Evolutionary conservation across 2,113 vertebrate genomes (phyloP).

Genomic region (Penelope pileata): DNA sequence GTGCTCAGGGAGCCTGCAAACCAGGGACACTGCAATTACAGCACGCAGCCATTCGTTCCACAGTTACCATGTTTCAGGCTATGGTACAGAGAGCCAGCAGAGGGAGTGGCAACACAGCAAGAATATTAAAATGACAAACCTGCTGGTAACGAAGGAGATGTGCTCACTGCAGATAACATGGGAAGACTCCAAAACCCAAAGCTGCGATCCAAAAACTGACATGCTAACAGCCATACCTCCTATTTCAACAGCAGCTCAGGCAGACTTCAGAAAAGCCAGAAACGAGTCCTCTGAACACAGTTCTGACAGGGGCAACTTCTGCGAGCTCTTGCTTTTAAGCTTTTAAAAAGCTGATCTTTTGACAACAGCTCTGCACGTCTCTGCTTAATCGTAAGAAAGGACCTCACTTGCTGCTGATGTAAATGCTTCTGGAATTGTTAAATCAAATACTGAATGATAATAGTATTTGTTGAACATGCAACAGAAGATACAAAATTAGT

Average conservation of each 20-base stretch:
- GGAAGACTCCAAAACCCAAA: not conserved
- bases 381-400: not conserved
- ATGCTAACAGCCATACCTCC: not conserved
- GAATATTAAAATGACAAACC: not conserved
- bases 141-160: rapidly evolving
- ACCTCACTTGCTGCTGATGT: not conserved
- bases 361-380: not conserved
- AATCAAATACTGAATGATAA: not conserved
- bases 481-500: not conserved
- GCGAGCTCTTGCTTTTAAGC: not conserved
- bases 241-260: not conserved
- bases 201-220: rapidly evolving
- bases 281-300: not conserved
- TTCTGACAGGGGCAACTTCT: not conserved
- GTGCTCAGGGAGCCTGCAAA: not conserved
- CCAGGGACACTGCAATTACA: rapidly evolving
- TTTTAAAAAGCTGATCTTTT: not conserved
- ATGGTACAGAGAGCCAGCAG: not conserved
- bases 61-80: not conserved
- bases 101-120: not conserved
- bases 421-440: not conserved
- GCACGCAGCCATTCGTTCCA: not conserved
- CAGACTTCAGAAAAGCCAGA: not conserved
- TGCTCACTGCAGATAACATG: not conserved
- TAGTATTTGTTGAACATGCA: not conserved